These are phyloP conservation scores for Thecophora atra DNA, from an alignment of 2,888 invertebrate species.

Conservation along the genomic window DNA sequence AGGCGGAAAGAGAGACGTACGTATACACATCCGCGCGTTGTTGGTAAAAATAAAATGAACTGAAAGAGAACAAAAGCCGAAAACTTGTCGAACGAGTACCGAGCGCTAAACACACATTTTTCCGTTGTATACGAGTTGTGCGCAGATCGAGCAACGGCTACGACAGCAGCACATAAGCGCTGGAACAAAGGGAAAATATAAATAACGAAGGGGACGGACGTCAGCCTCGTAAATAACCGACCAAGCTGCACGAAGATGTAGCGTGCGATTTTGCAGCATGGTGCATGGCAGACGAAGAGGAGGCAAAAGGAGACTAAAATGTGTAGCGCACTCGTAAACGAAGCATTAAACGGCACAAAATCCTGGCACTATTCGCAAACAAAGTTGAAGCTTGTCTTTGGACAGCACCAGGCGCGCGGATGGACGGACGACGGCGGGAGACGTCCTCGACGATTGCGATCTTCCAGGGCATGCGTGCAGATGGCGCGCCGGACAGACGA, in stretches of 20 bases:
- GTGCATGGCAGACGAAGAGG: not conserved
- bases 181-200: conserved; percentile 20
- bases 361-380: not conserved
- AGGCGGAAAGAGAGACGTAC: not conserved
- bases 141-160: not conserved
- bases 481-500: conserved; percentile 11
- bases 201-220: conserved; percentile 32
- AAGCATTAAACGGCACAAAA: conserved; percentile 8
- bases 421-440: not conserved
- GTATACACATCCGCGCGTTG: not conserved
- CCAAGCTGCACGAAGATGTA: conserved; percentile 8
- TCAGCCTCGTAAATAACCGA: conserved; percentile 24
- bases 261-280: conserved; percentile 23
- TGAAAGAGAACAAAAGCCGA: not conserved
- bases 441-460: conserved; percentile 10
- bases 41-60: not conserved
- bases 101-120: conserved; percentile 19
- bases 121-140: conserved; percentile 20
- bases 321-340: not conserved
- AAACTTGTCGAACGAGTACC: conserved; percentile 31
- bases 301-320: not conserved
- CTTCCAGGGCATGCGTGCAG: conserved; percentile 25
- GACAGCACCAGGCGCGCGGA: not conserved
- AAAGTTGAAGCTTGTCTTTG: not conserved
- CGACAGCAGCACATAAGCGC: not conserved